A percentile compares a stretch with the other conserved stretches of the same genome.
Conservation (phyloP, 2,113 vertebrate genomes). For the Zosterops hypoxanthus region DNA sequence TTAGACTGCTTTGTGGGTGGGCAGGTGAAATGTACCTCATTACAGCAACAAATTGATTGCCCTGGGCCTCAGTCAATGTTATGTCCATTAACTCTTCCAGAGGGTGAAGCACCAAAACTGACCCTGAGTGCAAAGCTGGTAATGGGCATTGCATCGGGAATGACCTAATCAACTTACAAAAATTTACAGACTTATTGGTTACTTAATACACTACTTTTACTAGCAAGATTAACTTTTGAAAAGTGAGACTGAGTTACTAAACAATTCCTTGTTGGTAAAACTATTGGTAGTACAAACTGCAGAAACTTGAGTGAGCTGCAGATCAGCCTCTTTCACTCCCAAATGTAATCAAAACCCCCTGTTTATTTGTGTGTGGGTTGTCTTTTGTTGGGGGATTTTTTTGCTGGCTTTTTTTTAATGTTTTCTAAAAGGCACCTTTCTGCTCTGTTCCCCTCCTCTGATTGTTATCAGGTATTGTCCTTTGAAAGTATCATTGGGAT, state of each 20-base stretch:
- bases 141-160: neutral
- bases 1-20: neutral
- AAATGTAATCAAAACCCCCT: neutral
- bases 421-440: neutral
- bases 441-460: neutral
- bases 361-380: neutral
- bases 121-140: neutral
- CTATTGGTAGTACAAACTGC: neutral
- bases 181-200: slow-evolving; percentile 42
- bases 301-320: slow-evolving; percentile 34
- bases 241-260: neutral
- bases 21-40: neutral
- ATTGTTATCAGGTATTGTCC: neutral
- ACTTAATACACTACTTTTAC: slow-evolving; percentile 52
- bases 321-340: slow-evolving; percentile 1
- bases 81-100: neutral
- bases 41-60: neutral
- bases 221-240: neutral
- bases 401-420: neutral
- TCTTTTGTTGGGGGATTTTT: neutral
- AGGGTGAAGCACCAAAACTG: neutral
- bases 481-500: neutral
- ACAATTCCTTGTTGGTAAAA: slow-evolving; percentile 48
- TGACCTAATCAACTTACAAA: slow-evolving; percentile 44
- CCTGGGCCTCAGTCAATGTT: neutral